phyloP scores from a whole-genome alignment of 2,113 vertebrate species.

The Bos indicus region DNA sequence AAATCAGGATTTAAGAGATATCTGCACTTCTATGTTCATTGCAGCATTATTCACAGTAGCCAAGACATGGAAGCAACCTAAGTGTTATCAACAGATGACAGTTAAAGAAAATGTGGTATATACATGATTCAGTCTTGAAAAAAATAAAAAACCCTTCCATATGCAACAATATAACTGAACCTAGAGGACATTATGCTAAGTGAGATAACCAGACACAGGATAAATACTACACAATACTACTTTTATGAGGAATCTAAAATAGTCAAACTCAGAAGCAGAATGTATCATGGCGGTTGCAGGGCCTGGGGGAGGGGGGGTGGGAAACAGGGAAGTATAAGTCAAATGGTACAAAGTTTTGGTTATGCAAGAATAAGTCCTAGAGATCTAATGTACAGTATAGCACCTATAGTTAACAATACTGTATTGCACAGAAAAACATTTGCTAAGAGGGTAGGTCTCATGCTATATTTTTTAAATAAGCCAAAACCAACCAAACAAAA shows the following conservation, averaged over 20 bases:
- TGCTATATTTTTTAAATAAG: background rate
- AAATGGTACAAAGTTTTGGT: background rate
- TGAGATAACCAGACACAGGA: background rate
- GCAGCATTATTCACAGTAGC: background rate
- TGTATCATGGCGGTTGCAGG: background rate
- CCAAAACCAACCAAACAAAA: background rate
- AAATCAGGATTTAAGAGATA: background rate
- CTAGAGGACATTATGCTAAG: background rate
- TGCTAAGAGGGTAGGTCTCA: background rate
- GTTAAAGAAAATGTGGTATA: background rate
- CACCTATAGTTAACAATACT: background rate
- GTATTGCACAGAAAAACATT: background rate
- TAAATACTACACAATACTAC: background rate
- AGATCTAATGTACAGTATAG: background rate
- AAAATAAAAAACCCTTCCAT: background rate
- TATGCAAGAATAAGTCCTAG: background rate
- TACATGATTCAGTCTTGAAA: background rate
- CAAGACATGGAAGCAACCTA: background rate
- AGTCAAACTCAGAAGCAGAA: background rate
- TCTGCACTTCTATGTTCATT: background rate
- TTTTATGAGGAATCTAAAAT: background rate
- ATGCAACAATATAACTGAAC: background rate
- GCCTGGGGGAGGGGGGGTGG: fast-evolving
- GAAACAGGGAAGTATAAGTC: background rate
- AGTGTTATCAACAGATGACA: background rate